Base-by-base conservation (phyloP, 2,888 invertebrate species). In the Microplitis deprimator region DNA sequence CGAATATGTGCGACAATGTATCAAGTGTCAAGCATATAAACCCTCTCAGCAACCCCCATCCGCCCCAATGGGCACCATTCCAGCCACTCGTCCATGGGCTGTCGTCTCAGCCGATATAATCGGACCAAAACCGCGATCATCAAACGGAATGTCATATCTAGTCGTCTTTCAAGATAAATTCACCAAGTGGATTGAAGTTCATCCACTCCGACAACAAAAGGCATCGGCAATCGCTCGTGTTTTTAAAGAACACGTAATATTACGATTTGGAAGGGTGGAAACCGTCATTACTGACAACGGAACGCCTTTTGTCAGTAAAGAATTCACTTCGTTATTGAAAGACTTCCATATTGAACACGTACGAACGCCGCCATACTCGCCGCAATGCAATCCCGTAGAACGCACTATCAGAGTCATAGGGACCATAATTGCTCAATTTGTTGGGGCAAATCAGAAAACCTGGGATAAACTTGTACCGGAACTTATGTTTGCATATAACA, bases 131-230 rank as follows among this genome's bases (percentile, higher is more conserved):
- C 7, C 82, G 0, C 60, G 77, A 1, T 79, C 77, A 6, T 70
- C 60, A 1, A 16, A 59, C 6, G 80, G 79, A 8, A 73, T 72
- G 62, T 65, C 59, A 0, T 80, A 79, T 20, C 10, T 82, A 1
- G 8, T 81, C 13, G 81, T 81, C 0, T 70, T 82, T 0, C 65
- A 73, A 20, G 83, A 83, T 64, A 71, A 79, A 6, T 82, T 82
- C 69, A 80, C 79, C 0, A 81, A 81, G 69, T 82, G 79, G 76
- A 41, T 79, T 0, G 78, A 82, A 16, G 61, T 79, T 5, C 41
- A 68, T 1, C 77, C 81, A 4, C 13, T 82, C 0, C 50, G 75
- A 2, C 68, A 29, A 16, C 76, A 79, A 6, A 81, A 75, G 2
- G 77, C 79, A 1, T 16, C 20, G 5, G 6, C 60, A 0, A 74